phyloP scores from a whole-genome alignment of 2,888 invertebrate genomes.

The Lithosia quadra region DNA sequence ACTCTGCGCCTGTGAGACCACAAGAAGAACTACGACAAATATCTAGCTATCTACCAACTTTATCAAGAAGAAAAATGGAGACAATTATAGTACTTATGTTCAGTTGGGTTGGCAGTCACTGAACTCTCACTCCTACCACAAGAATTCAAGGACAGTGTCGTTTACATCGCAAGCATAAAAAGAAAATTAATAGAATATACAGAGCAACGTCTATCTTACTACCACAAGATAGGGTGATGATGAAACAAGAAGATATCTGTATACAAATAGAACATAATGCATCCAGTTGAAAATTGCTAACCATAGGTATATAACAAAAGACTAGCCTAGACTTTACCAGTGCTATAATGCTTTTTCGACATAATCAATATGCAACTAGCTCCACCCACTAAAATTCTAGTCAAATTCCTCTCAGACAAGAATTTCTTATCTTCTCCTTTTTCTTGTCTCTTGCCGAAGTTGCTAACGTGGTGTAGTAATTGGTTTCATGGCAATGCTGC shows the following conservation, averaged over 20 bases:
- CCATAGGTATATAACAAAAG: slow-evolving; percentile 75
- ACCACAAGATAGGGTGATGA: slow-evolving; percentile 78
- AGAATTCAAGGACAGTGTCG: slow-evolving; percentile 87
- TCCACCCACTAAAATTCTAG: slow-evolving; percentile 80
- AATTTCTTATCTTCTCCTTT: slow-evolving; percentile 75
- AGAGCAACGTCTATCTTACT: too few species aligned
- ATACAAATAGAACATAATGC: slow-evolving; percentile 79
- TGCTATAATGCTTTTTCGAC: slow-evolving; percentile 61
- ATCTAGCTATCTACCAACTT: too few species aligned
- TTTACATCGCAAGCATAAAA: slow-evolving; percentile 79
- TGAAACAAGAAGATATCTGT: slow-evolving; percentile 80
- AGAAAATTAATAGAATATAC: slow-evolving; percentile 88
- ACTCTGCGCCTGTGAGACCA: not conserved
- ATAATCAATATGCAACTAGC: slow-evolving; percentile 62
- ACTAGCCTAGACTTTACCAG: slow-evolving; percentile 61
- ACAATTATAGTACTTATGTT: slow-evolving; percentile 97
- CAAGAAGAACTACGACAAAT: too few species aligned
- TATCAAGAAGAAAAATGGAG: slow-evolving; percentile 97
- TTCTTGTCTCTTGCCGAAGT: too few species aligned
- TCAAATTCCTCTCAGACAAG: slow-evolving; percentile 82
- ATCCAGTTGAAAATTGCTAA: slow-evolving; percentile 84
- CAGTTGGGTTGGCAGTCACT: slow-evolving; percentile 97
- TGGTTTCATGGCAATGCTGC: too few species aligned
- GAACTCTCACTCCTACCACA: slow-evolving; percentile 95
- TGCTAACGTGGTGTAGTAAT: too few species aligned